Conservation (phyloP, 2,797 vertebrate species). For the Phyllotis vaccarum region DNA sequence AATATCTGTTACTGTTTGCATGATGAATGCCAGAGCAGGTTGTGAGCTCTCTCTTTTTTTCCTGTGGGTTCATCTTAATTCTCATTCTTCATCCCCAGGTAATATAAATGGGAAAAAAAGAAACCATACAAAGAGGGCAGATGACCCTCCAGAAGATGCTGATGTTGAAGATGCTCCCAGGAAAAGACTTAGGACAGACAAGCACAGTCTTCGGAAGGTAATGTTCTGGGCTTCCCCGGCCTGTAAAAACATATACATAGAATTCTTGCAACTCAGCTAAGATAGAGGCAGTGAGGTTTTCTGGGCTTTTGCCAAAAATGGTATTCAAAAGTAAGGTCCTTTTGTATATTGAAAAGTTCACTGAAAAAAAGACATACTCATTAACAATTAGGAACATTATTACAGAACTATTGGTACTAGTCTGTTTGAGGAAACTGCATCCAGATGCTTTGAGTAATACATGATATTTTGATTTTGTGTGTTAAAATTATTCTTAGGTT, state of each 20-base stretch:
- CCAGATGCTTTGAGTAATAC: neutral
- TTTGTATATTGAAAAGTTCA: too few species aligned
- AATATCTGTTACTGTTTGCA: neutral
- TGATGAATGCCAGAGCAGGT: constrained; percentile 30
- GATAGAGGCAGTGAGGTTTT: neutral
- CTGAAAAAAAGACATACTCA: neutral
- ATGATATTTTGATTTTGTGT: neutral
- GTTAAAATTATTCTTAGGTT: neutral
- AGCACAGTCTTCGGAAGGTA: constrained; percentile 90
- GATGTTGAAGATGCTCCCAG: constrained; percentile 87
- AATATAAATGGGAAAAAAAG: constrained; percentile 90
- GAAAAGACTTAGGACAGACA: constrained; percentile 89
- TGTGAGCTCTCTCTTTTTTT: constrained; percentile 83
- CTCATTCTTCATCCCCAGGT: constrained; percentile 84
- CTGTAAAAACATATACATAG: neutral
- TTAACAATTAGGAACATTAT: neutral
- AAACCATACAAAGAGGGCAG: constrained; percentile 87
- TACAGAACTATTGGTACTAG: neutral
- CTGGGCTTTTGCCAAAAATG: neutral
- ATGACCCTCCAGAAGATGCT: constrained; percentile 86
- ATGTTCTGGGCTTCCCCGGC: constrained; percentile 74
- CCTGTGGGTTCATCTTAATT: constrained; percentile 84
- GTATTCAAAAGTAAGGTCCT: neutral
- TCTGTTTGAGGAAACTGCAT: neutral
- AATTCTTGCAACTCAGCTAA: neutral